A percentile compares a stretch with the other conserved stretches of the same genome.
These are phyloP conservation scores for Mesocentrotus franciscanus DNA, from an alignment of 53 echinoderm and acorn worm genomes.

Conservation along the genomic window DNA sequence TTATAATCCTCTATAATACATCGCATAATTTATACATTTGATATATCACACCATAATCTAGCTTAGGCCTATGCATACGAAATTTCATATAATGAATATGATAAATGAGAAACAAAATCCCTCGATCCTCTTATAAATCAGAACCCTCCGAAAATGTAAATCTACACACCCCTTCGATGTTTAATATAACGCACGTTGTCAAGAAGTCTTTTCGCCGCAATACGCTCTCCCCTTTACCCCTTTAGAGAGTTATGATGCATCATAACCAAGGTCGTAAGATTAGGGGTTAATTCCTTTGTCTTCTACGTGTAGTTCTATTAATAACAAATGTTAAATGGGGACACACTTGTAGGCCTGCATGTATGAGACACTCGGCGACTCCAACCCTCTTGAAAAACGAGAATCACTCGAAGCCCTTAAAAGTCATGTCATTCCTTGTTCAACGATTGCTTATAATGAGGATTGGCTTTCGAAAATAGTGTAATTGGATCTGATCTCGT, in stretches of 20 bases:
- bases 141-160: background rate
- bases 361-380: background rate
- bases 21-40: too few species aligned
- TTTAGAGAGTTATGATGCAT: slow-evolving; percentile 3
- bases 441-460: background rate
- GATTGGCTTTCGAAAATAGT: background rate
- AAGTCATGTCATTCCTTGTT: background rate
- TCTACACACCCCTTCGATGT: background rate
- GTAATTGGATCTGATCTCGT: background rate
- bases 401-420: background rate
- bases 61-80: too few species aligned
- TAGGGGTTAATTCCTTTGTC: slow-evolving; percentile 23
- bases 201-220: background rate
- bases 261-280: background rate
- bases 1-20: too few species aligned
- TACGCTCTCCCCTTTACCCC: background rate
- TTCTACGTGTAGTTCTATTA: slow-evolving; percentile 1
- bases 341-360: background rate
- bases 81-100: too few species aligned
- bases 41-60: too few species aligned
- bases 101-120: background rate
- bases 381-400: background rate
- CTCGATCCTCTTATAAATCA: background rate
- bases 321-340: background rate
- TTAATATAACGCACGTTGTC: background rate